Evolutionary conservation across 2,888 invertebrate species (phyloP), one percentile per base, ranked within the genome.

Genomic region (Nemurella pictetii): DNA sequence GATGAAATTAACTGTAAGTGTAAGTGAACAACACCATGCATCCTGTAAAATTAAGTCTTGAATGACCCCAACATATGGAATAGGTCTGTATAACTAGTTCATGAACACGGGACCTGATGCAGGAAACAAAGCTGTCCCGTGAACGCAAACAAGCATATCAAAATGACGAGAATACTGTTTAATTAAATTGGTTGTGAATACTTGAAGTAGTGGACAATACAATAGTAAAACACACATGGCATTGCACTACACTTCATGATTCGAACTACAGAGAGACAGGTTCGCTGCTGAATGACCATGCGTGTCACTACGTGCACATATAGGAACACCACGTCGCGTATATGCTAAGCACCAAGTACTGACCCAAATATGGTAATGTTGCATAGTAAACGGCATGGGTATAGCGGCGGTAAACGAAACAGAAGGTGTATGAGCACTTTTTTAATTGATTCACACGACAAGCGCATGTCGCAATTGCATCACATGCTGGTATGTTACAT

Each of bases 311-410:
- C 32, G 32, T 32, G 32, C 9, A 73, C 73, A 73, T 75, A 12
- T 9, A 20, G 7, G 20, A 27, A n/a, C n/a, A 74, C 20, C 75
- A 75, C 75, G 75, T 4, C 26, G 75, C 26, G 75, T 75, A 75
- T 28, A 55, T 55, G 55, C 20, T 7, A 55, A 55, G 55, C 20
- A 20, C 20, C 20, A 7, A 55, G 55, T 78, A 27, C 78, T 78
- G 78, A 78, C 78, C 78, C 78, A 78, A 78, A 78, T 78, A 78
- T 28, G 78, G 78, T 78, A 30, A 78, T 30, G 28, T 30, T 30
- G 26, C 55, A 20, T 20, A 55, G 55, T 55, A 12, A 55, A n/a
- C n/a, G n/a, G n/a, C n/a, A 12, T 15, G 20, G 55, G 55, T 55
- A 55, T 20, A 20, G 55, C 20, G 55, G 55, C 20, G 55, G 55